Evolutionary conservation across 2,888 invertebrate species (phyloP).

Genomic region (Volucella zonaria): DNA sequence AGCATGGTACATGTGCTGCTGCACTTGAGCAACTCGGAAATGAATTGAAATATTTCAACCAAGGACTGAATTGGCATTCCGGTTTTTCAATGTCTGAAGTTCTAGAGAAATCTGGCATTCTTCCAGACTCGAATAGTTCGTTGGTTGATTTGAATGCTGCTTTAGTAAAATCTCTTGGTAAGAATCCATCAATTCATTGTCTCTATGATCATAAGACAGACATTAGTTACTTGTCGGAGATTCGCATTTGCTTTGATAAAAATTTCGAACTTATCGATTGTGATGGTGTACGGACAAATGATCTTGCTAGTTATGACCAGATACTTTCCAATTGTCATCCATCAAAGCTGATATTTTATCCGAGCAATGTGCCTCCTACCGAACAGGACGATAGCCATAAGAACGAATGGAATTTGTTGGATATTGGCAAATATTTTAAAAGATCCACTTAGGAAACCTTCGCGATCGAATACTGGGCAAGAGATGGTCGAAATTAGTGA

Average conservation of each 20-base stretch:
- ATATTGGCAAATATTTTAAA: no score
- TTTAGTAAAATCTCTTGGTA: slow-evolving; percentile 84
- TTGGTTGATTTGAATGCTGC: slow-evolving; percentile 84
- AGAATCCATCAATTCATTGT: slow-evolving; percentile 87
- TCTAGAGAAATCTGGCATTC: slow-evolving; percentile 84
- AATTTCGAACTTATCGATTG: slow-evolving; percentile 86
- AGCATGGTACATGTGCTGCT: slow-evolving; percentile 92
- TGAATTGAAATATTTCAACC: slow-evolving; percentile 87
- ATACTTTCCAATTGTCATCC: slow-evolving; percentile 86
- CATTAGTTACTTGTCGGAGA: slow-evolving; percentile 86
- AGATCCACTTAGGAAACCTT: no score
- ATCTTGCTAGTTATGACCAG: slow-evolving; percentile 79
- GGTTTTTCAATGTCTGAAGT: slow-evolving; percentile 86
- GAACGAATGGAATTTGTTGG: slow-evolving; percentile 79
- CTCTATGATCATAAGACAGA: slow-evolving; percentile 84
- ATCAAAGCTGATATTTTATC: slow-evolving; percentile 85
- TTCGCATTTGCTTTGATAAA: slow-evolving; percentile 90
- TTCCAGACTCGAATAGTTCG: slow-evolving; percentile 84
- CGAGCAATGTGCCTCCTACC: slow-evolving; percentile 82
- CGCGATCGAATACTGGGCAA: no score
- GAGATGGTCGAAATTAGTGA: no score
- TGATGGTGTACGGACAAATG: slow-evolving; percentile 83
- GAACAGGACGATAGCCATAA: slow-evolving; percentile 69
- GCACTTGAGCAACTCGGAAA: slow-evolving; percentile 84
- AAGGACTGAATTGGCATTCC: slow-evolving; percentile 86